A percentile compares a stretch with the other conserved stretches of the same genome.
Evolutionary conservation across 2,113 vertebrate species (phyloP).

Genomic region (Merops nubicus): DNA sequence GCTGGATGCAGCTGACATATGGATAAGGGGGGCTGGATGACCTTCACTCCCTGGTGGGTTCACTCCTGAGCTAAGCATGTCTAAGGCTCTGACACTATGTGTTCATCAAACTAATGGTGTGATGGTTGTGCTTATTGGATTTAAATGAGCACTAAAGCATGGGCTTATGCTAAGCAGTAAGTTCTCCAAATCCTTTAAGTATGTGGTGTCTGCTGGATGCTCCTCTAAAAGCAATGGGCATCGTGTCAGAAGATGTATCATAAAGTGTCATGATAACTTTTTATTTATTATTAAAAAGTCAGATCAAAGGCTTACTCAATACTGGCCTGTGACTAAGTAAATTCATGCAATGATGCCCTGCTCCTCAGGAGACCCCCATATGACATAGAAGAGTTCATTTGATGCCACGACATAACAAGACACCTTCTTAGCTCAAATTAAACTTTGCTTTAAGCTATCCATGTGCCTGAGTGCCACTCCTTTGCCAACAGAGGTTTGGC

Average conservation of each 20-base stretch:
- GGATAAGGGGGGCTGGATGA: not conserved
- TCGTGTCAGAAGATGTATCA: not conserved
- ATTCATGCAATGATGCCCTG: not conserved
- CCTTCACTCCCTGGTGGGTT: slow-evolving; percentile 19
- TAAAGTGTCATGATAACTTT: not conserved
- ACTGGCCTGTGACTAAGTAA: not conserved
- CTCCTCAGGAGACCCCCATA: not conserved
- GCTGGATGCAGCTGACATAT: not conserved
- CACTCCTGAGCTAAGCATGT: not conserved
- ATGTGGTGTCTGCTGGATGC: not conserved
- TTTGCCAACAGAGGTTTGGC: not conserved
- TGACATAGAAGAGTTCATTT: not conserved
- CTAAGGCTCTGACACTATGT: not conserved
- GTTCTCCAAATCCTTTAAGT: not conserved
- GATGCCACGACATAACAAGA: not conserved
- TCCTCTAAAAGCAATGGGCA: not conserved
- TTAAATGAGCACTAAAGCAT: not conserved
- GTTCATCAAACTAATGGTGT: slow-evolving; percentile 28
- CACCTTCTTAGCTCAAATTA: not conserved
- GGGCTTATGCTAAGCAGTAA: not conserved
- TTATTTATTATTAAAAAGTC: not conserved
- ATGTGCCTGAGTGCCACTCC: not conserved
- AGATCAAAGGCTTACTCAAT: not conserved
- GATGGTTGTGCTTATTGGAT: slow-evolving; percentile 14
- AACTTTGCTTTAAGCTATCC: not conserved